Evolutionary conservation across 2,113 vertebrate species (phyloP), one percentile per base, ranked within the genome.

Genomic region (Pungitius pungitius): DNA sequence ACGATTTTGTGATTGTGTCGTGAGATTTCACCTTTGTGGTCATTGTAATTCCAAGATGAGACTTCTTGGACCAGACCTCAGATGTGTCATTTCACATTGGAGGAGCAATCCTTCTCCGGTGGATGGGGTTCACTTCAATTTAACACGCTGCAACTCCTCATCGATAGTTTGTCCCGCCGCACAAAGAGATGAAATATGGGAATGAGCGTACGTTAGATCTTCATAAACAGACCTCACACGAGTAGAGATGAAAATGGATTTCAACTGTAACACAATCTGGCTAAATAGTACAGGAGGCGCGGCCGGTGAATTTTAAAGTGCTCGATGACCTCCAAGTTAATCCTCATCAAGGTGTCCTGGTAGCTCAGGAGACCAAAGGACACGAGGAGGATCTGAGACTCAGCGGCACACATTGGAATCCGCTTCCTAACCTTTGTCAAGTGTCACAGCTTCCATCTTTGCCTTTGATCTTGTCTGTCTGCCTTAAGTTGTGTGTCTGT

Each of bases 211-310:
- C 68, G 47, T 64, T 80, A 73, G 73, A 79, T 78, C 73, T 82
- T 81, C 75, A 81, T 81, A 58, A 85, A 80, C 75, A 70, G 59
- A 65, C 69, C 68, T 63, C 60, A 62, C 52, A 40, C 51, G 75
- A 68, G 15, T 70, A 77, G 69, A 64, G 77, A 79, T 85, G 74
- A 84, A 88, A 77, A 85, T 81, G 52, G 72, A 81, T 86, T 86
- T 79, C 54, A 82, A 80, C 61, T 63, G 30, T 69, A 81, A 66
- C 57, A 42, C 66, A 57, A 75, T 77, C 55, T 0, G 0, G 77
- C 76, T 74, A 79, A 82, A 82, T 78, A 27, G 42, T 71, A 58
- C 37, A 35, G 55, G 55, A 27, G 2, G 54, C 42, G 35, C 18
- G 26, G 42, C 73, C 77, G 79, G 79, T 74, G 49, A 71, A 84